Percentiles rank a stretch among this genome's conserved stretches.
Evolutionary conservation across 2,113 vertebrate genomes (phyloP).

Genomic region (Nothoprocta perdicaria): DNA sequence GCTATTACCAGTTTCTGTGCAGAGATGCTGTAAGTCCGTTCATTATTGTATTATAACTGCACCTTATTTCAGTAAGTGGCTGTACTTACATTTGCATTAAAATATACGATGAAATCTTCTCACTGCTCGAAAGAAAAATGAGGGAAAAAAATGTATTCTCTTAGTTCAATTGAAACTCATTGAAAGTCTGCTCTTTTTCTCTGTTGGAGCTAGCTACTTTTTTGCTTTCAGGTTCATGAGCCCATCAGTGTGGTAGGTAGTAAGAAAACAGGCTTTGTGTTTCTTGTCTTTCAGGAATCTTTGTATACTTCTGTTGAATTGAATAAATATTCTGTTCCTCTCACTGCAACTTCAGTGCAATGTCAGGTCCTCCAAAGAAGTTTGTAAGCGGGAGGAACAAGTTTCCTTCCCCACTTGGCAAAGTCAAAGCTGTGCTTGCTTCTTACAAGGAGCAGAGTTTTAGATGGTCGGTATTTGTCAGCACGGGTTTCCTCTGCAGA

Average conservation of each 20-base stretch:
- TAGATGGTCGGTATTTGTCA: neutral
- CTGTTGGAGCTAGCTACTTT: neutral
- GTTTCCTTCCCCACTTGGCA: neutral
- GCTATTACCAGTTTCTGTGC: slow-evolving; percentile 6
- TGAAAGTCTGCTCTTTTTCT: neutral
- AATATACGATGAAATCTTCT: neutral
- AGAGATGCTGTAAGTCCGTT: slow-evolving; percentile 1
- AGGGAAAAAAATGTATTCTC: neutral
- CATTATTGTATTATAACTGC: neutral
- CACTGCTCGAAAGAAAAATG: neutral
- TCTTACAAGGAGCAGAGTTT: neutral
- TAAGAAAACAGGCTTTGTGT: slow-evolving; percentile 20
- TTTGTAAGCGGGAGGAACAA: neutral
- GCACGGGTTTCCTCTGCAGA: neutral
- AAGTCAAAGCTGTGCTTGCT: neutral
- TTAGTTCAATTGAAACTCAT: neutral
- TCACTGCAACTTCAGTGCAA: slow-evolving; percentile 9
- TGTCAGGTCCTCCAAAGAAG: neutral
- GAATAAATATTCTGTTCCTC: slow-evolving; percentile 62
- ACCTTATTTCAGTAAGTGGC: slow-evolving; percentile 13
- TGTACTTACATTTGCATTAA: neutral
- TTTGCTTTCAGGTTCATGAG: neutral
- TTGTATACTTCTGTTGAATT: slow-evolving; percentile 39
- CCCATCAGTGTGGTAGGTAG: neutral
- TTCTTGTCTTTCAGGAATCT: slow-evolving; percentile 39